A percentile compares a stretch with the other conserved stretches of the same genome.
Evolutionary conservation across 2,113 vertebrate genomes (phyloP).

Genomic region (Morone saxatilis): DNA sequence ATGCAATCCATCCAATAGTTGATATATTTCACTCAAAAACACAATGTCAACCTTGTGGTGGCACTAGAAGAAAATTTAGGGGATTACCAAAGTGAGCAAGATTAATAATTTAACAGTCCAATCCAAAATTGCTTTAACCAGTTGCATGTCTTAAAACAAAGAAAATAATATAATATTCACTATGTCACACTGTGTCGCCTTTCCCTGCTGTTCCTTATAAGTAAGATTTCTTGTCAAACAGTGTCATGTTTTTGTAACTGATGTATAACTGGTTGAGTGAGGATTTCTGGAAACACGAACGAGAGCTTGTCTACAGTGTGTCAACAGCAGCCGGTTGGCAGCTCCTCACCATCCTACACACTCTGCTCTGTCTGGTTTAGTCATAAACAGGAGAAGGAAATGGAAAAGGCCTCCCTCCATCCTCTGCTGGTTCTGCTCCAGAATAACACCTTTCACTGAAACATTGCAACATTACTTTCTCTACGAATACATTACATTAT

Average conservation of each 20-base stretch:
- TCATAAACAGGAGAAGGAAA: slow-evolving; percentile 42
- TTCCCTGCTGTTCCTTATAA: background rate
- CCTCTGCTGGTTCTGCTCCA: slow-evolving; percentile 28
- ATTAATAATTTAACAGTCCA: background rate
- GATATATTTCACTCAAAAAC: no score
- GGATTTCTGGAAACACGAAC: slow-evolving; percentile 11
- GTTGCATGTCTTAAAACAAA: background rate
- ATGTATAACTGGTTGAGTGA: slow-evolving; percentile 12
- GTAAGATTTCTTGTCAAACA: background rate
- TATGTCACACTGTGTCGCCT: background rate
- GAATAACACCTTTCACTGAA: slow-evolving; percentile 41
- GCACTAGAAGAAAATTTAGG: no score
- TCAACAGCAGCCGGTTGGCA: background rate
- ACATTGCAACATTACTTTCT: slow-evolving; percentile 8
- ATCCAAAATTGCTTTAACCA: no score
- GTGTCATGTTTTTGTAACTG: background rate
- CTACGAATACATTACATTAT: no score
- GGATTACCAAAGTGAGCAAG: background rate
- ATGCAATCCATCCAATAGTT: no score
- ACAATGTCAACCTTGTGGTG: no score
- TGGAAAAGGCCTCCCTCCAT: slow-evolving; percentile 37
- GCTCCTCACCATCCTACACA: background rate
- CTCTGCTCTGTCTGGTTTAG: slow-evolving; percentile 7
- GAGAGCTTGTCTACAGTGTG: background rate
- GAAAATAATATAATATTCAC: background rate